Base-by-base conservation (phyloP, 30 jellyfish, hydroid and myxozoan species). In the Hydra vulgaris region DNA sequence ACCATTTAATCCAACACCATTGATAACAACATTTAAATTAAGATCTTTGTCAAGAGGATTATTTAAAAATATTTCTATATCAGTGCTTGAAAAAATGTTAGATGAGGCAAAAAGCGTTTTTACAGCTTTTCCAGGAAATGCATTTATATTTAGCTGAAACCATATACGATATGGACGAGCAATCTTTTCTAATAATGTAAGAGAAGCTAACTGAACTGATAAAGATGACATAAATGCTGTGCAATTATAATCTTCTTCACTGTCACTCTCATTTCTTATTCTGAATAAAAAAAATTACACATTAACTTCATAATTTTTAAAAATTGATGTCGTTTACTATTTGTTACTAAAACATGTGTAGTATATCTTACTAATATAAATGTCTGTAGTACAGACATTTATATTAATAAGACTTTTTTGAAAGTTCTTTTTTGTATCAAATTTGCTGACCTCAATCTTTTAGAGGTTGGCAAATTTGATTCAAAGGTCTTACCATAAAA, bases 111-210 rank as follows among this genome's bases (percentile, higher is more conserved):
- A 85, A 66, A 92, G 25, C 0, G 76, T 72, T 52, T 92, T 74
- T 68, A 18, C 83, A 12, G 98, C 89, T 12, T 86, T 86, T 7
- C 92, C 53, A 5, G 98, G 96, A 7, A 12, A 27, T 0, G 95
- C 74, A 7, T 89, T 74, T 8, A 92, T 80, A 17, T 80, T 23
- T 81, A 92, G 24, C 7, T 91, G 73, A 80, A 86, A 92, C 98
- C 98, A 92, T 22, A 92, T 25, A 3, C 95, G 83, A 83, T 83
- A 92, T 15, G 98, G 98, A 53, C 85, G 87, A 20, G 27, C 74
- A 81, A 92, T 85, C 17, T 73, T 66, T 52, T 69, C 66, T 66
- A 53, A 22, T 52, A 26, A 82, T 27, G 89, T 87, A 8, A 86
- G 95, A n/a, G 21, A 77, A n/a, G 76, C 17, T 81, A 7, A 23